Evolutionary conservation across 2,797 vertebrate species (phyloP).

Genomic region (Chanos chanos): DNA sequence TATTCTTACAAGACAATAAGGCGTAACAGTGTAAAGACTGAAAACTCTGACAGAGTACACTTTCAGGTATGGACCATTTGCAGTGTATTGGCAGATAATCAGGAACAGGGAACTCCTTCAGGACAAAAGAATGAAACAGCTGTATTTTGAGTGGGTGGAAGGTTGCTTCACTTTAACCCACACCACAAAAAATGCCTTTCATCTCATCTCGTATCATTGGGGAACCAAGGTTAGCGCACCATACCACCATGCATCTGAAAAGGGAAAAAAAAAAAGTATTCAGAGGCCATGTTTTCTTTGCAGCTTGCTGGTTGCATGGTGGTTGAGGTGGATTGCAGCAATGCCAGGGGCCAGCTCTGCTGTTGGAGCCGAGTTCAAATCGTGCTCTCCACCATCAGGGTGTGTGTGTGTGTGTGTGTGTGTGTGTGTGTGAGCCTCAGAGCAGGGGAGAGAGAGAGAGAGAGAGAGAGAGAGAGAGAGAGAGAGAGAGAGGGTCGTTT

Average conservation of each 20-base stretch:
- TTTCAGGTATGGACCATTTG: background rate
- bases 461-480: too few species aligned
- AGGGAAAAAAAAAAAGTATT: constrained; percentile 25
- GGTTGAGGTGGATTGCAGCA: constrained; percentile 30
- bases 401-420: too few species aligned
- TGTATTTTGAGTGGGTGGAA: background rate
- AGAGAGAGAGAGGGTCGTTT: constrained; percentile 60
- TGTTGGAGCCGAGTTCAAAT: constrained; percentile 30
- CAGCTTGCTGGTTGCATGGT: constrained; percentile 21
- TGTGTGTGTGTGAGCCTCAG: constrained; percentile 43
- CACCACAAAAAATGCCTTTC: constrained; percentile 26
- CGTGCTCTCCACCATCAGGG: constrained; percentile 36
- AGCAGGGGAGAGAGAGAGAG: constrained; percentile 55
- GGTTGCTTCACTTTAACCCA: constrained; percentile 7
- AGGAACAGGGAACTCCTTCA: background rate
- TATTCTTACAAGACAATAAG: constrained; percentile 16
- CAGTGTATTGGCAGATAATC: constrained; percentile 1
- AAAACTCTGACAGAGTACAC: background rate
- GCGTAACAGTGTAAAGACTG: constrained; percentile 1
- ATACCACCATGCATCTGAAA: constrained; percentile 18
- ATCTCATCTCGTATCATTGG: constrained; percentile 26
- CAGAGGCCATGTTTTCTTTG: constrained; percentile 25
- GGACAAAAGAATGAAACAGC: constrained; percentile 8
- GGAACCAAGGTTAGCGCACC: constrained; percentile 23
- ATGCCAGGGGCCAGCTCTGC: constrained; percentile 46